Base-by-base conservation (phyloP, 2,888 invertebrate genomes). In the Hymenopus coronatus region DNA sequence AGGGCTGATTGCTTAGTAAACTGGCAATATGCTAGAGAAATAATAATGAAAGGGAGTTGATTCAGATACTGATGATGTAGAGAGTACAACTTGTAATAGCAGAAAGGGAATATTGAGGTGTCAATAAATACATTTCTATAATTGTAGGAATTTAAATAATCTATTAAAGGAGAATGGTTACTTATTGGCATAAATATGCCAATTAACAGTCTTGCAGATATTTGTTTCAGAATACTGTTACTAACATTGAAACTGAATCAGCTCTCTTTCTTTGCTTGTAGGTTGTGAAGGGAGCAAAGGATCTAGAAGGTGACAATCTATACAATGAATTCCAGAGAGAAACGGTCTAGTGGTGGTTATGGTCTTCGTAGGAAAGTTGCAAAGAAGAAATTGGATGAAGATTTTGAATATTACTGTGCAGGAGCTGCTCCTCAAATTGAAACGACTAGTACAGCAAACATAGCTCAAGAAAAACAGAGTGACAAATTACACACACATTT, bases 351-450 rank as follows among this genome's bases (percentile, higher is more conserved):
- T 88, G 90, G 90, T 30, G 90, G 90, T 81, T 90, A 90, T 89
- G 90, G 90, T 84, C 90, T 90, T 82, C 89, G 91, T 83, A 90
- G 90, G 86, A 89, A 89, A 89, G 87, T 90, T 28, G 90, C 89
- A 82, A 90, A 90, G 83, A 91, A 90, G 88, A 89, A 89, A 84
- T 88, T 90, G 88, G 90, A 91, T 89, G 90, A 90, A 84, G 91
- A 91, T 90, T 91, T 91, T 90, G 91, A 90, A 40, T 91, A 91
- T 82, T 90, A 90, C 82, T 90, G 89, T 90, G 89, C 90, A 7
- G 90, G 90, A 88, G 87, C 88, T 82, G 84, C 70, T 28, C n/a
- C 89, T 54, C 81, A 82, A 1, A 54, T 87, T 40, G 85, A 82
- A 54, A 9, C 85, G 9, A 9, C 84, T 15, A 27, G 83, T 86